phyloP scores from a whole-genome alignment of 1,140 invertebrate species.

The Orussus abietinus region DNA sequence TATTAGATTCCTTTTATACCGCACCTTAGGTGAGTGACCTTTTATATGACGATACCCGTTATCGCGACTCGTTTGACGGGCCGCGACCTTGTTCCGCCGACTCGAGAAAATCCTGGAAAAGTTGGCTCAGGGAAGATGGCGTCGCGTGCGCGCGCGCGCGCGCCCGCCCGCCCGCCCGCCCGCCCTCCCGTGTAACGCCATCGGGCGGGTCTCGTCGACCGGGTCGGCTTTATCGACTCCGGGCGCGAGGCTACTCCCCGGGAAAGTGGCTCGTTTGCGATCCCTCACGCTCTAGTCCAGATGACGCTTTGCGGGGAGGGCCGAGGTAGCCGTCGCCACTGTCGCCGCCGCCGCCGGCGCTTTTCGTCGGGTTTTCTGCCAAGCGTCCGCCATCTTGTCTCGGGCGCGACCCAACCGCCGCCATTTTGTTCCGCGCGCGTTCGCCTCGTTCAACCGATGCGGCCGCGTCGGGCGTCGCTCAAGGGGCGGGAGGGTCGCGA shows the following conservation, averaged over 20 bases:
- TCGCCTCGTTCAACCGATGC: background rate
- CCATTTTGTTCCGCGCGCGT: conserved; percentile 36
- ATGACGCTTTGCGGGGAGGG: conserved; percentile 15
- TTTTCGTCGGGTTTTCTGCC: conserved; percentile 15
- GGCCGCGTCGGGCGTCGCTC: background rate
- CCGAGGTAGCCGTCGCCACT: background rate
- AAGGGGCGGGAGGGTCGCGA: background rate
- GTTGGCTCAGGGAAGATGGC: no score
- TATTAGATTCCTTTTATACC: conserved; percentile 40
- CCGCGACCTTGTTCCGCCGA: no score
- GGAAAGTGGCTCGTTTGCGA: conserved; percentile 1
- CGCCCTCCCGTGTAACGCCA: no score
- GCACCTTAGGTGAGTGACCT: conserved; percentile 37
- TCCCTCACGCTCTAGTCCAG: conserved; percentile 1
- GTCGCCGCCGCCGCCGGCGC: background rate
- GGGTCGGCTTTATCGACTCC: no score
- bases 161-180: no score
- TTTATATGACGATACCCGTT: no score
- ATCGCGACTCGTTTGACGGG: no score
- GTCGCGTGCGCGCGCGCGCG: no score
- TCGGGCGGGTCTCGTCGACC: no score
- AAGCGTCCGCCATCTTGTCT: conserved; percentile 45
- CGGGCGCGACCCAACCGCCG: conserved; percentile 38
- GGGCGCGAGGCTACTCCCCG: background rate
- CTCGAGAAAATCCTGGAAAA: background rate